phyloP scores from a whole-genome alignment of 2,113 vertebrate genomes.

The Taurulus bubalis region DNA sequence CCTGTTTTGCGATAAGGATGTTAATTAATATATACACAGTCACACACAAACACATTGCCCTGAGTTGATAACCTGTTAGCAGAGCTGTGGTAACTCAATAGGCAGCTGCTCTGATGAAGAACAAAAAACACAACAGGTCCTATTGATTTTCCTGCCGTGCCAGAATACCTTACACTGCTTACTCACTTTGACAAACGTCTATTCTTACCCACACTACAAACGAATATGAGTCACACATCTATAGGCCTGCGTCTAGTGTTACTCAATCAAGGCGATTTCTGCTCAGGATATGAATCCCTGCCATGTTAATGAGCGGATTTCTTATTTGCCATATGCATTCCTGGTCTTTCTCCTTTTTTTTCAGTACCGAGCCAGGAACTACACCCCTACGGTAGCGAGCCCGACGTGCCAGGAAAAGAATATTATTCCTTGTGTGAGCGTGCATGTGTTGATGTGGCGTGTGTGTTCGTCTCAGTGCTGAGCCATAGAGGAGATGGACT shows the following conservation, averaged over 20 bases:
- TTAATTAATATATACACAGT: conserved; percentile 64
- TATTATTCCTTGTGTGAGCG: conserved; percentile 62
- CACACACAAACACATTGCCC: conserved; percentile 51
- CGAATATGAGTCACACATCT: neutral
- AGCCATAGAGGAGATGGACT: conserved; percentile 80
- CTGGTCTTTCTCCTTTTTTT: neutral
- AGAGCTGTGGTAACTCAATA: conserved; percentile 71
- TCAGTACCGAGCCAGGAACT: conserved; percentile 34
- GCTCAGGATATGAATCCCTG: conserved; percentile 1
- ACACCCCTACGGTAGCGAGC: conserved; percentile 24
- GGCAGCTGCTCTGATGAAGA: conserved; percentile 55
- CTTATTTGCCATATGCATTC: neutral
- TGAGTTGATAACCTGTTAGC: conserved; percentile 78
- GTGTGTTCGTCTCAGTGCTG: conserved; percentile 61
- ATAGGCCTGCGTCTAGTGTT: neutral
- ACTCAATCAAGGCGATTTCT: conserved; percentile 13
- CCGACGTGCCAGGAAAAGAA: conserved; percentile 44
- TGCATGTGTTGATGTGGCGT: conserved; percentile 29
- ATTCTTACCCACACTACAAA: conserved; percentile 7
- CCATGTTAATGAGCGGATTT: neutral
- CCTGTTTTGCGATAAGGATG: conserved; percentile 55
- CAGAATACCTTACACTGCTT: conserved; percentile 56
- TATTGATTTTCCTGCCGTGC: conserved; percentile 78
- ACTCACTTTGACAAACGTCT: conserved; percentile 63
- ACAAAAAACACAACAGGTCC: conserved; percentile 68